These are phyloP conservation scores for Phengaris arion DNA, from an alignment of 2,888 invertebrate species.

Conservation along the genomic window DNA sequence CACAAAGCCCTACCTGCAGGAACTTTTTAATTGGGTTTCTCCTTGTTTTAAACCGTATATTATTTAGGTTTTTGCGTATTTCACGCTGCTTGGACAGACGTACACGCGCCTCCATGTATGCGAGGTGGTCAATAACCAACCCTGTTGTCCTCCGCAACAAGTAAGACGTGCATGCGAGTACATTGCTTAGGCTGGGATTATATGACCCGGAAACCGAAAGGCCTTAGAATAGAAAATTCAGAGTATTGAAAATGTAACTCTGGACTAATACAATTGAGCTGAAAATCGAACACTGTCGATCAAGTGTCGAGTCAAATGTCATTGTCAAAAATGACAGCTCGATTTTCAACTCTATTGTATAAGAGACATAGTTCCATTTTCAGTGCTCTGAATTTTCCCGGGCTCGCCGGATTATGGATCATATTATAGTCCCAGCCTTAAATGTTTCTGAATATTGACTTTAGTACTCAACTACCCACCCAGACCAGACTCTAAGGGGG, in stretches of 20 bases:
- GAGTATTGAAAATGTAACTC: too few species aligned
- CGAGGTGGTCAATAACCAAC: constrained; percentile 89
- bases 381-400: too few species aligned
- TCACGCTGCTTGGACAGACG: constrained; percentile 84
- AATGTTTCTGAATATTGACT: constrained; percentile 31
- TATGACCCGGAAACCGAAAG: too few species aligned
- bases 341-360: too few species aligned
- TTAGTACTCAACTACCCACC: not conserved
- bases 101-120: constrained; percentile 95
- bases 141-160: constrained; percentile 87
- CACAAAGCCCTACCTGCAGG: not conserved
- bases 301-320: too few species aligned
- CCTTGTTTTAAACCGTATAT: constrained; percentile 35
- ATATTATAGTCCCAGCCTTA: too few species aligned
- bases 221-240: too few species aligned
- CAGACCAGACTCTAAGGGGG: not conserved
- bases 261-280: too few species aligned
- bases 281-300: too few species aligned
- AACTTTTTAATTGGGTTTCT: not conserved
- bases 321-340: too few species aligned
- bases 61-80: constrained; percentile 64
- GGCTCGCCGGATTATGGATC: too few species aligned
- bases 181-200: constrained; percentile 7
- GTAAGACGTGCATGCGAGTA: constrained; percentile 55
- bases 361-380: too few species aligned